phyloP scores from a whole-genome alignment of 2,797 vertebrate genomes.

The Kryptolebias ocellatus region DNA sequence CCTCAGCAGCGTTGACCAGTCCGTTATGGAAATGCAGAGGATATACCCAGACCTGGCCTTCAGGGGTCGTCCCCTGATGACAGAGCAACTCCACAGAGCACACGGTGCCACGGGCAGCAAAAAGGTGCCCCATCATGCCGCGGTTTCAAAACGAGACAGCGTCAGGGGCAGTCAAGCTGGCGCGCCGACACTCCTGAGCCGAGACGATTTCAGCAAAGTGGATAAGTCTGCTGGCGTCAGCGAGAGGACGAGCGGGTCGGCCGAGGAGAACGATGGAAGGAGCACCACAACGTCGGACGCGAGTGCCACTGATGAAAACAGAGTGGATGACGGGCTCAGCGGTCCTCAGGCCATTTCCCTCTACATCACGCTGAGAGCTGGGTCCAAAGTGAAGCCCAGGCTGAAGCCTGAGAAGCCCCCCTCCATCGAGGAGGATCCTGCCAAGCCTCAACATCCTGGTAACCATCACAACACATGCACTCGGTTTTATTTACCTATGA shows the following conservation, averaged over 20 bases:
- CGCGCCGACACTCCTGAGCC: not conserved
- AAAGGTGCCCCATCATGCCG: not conserved
- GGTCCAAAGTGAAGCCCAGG: constrained; percentile 9
- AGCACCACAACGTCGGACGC: rapidly evolving
- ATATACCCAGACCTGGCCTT: constrained; percentile 86
- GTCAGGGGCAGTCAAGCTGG: not conserved
- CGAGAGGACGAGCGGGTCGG: not conserved
- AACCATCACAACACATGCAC: constrained; percentile 5
- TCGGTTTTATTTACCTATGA: not conserved
- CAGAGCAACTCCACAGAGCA: constrained; percentile 35
- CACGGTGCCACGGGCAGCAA: not conserved
- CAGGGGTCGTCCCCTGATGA: constrained; percentile 62
- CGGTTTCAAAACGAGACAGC: not conserved
- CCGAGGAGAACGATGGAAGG: not conserved
- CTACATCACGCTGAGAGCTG: constrained; percentile 54
- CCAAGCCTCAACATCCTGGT: constrained; percentile 36
- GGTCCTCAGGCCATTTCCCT: constrained; percentile 68
- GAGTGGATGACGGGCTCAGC: constrained; percentile 39
- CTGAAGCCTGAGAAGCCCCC: constrained; percentile 1
- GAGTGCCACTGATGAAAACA: constrained; percentile 1
- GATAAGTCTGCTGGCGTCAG: not conserved
- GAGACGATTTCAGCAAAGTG: not conserved
- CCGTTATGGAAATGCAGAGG: constrained; percentile 76
- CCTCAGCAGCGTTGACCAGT: constrained; percentile 56
- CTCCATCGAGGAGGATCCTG: not conserved